phyloP scores from a whole-genome alignment of 2,113 vertebrate species.

The Hepsetus odoe region DNA sequence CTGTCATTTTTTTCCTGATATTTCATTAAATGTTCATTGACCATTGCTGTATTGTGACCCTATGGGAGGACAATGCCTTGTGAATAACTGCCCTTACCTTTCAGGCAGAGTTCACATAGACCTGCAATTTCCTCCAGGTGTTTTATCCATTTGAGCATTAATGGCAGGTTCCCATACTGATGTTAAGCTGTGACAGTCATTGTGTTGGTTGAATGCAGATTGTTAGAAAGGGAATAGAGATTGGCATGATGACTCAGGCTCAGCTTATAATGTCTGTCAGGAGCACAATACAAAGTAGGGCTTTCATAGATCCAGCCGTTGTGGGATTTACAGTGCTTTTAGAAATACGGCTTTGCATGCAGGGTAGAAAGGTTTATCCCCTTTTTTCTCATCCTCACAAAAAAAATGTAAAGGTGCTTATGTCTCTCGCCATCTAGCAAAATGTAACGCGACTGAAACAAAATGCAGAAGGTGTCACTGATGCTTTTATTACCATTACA shows the following conservation, averaged over 20 bases:
- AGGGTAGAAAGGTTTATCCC: constrained; percentile 9
- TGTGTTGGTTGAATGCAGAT: constrained; percentile 33
- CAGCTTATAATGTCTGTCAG: constrained; percentile 50
- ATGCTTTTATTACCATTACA: constrained; percentile 7
- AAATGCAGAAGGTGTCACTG: not conserved
- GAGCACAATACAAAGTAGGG: constrained; percentile 43
- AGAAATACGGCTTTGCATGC: constrained; percentile 42
- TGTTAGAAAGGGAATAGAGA: constrained; percentile 35
- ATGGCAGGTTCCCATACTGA: constrained; percentile 37
- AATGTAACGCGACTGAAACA: constrained; percentile 43
- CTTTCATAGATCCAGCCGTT: constrained; percentile 23
- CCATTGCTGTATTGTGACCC: not conserved
- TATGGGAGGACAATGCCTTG: not conserved
- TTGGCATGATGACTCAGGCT: constrained; percentile 45
- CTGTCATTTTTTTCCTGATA: too few species aligned
- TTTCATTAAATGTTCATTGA: too few species aligned
- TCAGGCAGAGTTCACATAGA: not conserved
- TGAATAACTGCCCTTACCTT: not conserved
- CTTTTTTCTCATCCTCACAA: not conserved
- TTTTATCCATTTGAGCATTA: not conserved
- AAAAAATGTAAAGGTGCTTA: constrained; percentile 31
- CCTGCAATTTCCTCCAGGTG: not conserved
- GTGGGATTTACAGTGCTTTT: constrained; percentile 51
- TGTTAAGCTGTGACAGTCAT: constrained; percentile 43
- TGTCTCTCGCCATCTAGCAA: constrained; percentile 22